Percentiles rank a stretch among this genome's conserved stretches.
Conservation (phyloP, 2,797 vertebrate genomes). For the Chrysocyon brachyurus region DNA sequence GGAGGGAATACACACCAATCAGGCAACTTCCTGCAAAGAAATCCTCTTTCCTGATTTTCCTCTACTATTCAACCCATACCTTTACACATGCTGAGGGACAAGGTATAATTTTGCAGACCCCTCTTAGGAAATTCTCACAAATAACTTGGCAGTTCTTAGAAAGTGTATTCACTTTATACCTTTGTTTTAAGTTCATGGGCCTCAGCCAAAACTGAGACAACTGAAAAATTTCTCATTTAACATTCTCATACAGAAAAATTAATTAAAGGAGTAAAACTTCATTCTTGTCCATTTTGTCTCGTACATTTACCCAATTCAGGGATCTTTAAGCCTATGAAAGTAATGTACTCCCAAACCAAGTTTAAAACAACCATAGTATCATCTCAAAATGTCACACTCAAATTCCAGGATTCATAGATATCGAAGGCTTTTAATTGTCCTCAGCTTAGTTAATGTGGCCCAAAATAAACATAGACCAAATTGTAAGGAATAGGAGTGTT, state of each 20-base stretch:
- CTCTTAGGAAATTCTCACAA: background rate
- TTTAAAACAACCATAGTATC: background rate
- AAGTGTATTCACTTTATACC: background rate
- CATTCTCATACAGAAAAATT: background rate
- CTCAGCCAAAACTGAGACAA: background rate
- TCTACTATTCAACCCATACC: background rate
- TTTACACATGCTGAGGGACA: background rate
- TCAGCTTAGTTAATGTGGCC: background rate
- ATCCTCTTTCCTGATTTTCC: background rate
- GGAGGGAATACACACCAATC: background rate
- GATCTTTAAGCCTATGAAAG: background rate
- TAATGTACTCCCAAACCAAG: background rate
- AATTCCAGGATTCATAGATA: background rate
- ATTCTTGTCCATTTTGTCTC: background rate
- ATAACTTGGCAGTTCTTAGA: background rate
- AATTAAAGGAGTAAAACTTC: background rate
- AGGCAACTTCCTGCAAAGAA: background rate
- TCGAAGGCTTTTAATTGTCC: background rate
- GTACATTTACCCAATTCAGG: background rate
- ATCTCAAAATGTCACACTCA: background rate
- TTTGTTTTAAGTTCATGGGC: background rate
- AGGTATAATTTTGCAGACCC: background rate
- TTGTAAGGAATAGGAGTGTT: background rate
- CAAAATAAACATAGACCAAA: background rate
- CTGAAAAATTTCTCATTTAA: background rate